These are phyloP conservation scores for Rhinoraja longicauda DNA, from an alignment of 2,797 vertebrate species.

Conservation along the genomic window DNA sequence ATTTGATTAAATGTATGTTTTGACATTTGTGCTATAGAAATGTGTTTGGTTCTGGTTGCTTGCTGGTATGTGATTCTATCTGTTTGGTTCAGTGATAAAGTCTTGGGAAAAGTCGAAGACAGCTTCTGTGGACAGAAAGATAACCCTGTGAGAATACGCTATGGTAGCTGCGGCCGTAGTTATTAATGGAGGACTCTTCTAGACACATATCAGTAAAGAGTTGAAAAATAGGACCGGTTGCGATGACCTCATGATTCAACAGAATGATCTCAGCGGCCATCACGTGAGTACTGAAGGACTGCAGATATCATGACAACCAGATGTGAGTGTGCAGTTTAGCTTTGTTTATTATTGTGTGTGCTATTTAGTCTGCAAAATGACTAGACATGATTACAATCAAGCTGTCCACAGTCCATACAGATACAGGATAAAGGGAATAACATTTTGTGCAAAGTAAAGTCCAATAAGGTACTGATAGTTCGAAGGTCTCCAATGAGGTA, in stretches of 20 bases:
- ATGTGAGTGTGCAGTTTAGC: not conserved
- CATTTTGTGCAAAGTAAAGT: too few species aligned
- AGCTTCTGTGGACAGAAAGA: not conserved
- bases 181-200: not conserved
- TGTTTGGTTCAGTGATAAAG: not conserved
- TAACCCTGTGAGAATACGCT: not conserved
- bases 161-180: not conserved
- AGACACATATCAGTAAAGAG: not conserved
- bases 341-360: too few species aligned
- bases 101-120: not conserved
- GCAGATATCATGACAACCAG: not conserved
- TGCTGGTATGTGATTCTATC: not conserved
- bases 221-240: not conserved
- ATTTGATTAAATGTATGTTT: not conserved
- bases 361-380: too few species aligned
- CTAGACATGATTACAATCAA: too few species aligned
- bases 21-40: not conserved
- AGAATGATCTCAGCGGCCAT: not conserved
- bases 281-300: not conserved
- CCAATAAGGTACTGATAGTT: too few species aligned
- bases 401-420: too few species aligned
- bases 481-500: too few species aligned
- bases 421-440: too few species aligned
- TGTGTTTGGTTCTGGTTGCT: not conserved
- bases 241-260: not conserved